Conservation (phyloP, 2,797 vertebrate genomes). For the Trichosurus vulpecula region DNA sequence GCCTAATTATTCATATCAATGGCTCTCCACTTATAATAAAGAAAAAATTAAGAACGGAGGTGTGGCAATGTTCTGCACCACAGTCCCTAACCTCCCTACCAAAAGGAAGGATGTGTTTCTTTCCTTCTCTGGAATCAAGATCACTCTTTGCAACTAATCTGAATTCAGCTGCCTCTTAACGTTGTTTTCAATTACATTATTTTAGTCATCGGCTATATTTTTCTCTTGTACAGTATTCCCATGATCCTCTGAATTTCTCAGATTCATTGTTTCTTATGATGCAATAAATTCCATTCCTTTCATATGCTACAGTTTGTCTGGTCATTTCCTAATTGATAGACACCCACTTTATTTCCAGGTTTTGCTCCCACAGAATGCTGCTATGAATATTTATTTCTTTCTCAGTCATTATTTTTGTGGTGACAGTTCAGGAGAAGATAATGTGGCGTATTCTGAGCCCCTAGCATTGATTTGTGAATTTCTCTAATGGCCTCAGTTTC, state of each 20-base stretch:
- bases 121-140: neutral
- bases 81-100: neutral
- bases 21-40: neutral
- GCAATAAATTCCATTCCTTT: neutral
- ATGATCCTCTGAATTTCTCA: neutral
- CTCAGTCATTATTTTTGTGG: neutral
- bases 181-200: neutral
- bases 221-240: neutral
- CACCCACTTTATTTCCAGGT: neutral
- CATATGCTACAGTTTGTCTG: neutral
- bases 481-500: neutral
- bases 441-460: neutral
- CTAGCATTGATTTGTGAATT: neutral
- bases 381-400: neutral
- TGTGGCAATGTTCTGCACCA: neutral
- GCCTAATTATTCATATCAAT: neutral
- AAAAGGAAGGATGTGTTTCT: neutral
- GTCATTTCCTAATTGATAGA: neutral
- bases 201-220: neutral
- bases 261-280: neutral
- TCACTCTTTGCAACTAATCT: neutral
- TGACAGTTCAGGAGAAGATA: neutral
- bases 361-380: neutral
- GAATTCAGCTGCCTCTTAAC: neutral
- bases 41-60: neutral